phyloP scores from a whole-genome alignment of 2,888 invertebrate species.

The Calliphora vomitoria region DNA sequence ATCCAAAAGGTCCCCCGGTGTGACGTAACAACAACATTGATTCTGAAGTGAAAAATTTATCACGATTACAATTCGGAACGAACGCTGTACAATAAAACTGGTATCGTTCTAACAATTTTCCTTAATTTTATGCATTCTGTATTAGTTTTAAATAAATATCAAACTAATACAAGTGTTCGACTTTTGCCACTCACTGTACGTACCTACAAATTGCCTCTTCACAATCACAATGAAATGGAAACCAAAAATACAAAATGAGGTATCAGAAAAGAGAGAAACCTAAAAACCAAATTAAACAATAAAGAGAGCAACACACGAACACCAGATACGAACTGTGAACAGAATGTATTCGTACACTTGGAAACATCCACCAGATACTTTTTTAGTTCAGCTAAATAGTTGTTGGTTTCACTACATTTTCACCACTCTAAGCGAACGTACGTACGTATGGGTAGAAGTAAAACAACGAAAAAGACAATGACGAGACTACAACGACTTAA shows the following conservation, averaged over 20 bases:
- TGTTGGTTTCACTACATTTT: slow-evolving; percentile 67
- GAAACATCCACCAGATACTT: slow-evolving; percentile 69
- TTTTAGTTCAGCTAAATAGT: slow-evolving; percentile 58
- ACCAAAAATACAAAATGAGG: slow-evolving; percentile 60
- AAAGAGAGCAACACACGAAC: slow-evolving; percentile 47
- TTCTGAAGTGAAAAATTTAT: no score
- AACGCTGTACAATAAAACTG: no score
- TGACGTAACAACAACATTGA: no score
- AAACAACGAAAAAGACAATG: slow-evolving; percentile 32
- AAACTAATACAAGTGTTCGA: background rate
- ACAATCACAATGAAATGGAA: slow-evolving; percentile 51
- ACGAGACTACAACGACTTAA: slow-evolving; percentile 42
- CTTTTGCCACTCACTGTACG: slow-evolving; percentile 25
- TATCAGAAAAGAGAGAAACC: slow-evolving; percentile 36
- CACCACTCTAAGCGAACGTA: slow-evolving; percentile 67
- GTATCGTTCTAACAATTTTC: no score
- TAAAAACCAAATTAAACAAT: background rate
- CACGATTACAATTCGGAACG: no score
- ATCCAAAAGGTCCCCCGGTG: no score
- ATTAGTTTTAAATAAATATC: no score
- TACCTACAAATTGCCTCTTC: slow-evolving; percentile 24
- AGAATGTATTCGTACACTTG: slow-evolving; percentile 36
- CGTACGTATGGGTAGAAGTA: slow-evolving; percentile 9
- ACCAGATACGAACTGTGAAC: slow-evolving; percentile 44
- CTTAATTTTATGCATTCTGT: no score